Conservation (phyloP, 2,888 invertebrate species). For the Polyommatus iphigenia region DNA sequence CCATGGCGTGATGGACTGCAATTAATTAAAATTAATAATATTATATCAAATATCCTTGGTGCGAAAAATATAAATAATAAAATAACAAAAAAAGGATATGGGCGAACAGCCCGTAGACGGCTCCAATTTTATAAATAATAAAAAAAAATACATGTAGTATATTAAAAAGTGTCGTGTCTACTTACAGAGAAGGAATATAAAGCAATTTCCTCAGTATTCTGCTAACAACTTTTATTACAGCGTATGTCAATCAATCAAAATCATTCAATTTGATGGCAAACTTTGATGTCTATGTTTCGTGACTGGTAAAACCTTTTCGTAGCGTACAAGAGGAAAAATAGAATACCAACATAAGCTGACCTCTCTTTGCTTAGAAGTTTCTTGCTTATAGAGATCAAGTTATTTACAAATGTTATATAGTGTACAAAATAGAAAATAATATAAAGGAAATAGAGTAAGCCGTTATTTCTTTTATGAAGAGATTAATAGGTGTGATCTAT, state of each 20-base stretch:
- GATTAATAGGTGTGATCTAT: no score
- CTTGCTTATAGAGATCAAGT: neutral
- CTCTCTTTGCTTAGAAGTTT: neutral
- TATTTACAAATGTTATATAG: neutral
- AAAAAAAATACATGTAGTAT: no score
- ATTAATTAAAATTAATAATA: no score
- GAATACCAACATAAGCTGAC: neutral
- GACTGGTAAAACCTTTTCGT: constrained; percentile 2
- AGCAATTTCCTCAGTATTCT: neutral
- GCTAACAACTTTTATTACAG: neutral
- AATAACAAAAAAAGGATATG: no score
- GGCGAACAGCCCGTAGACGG: no score
- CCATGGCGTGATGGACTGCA: no score
- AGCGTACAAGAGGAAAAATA: neutral
- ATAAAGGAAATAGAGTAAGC: neutral
- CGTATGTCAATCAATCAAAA: constrained; percentile 8
- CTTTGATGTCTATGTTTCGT: constrained; percentile 1
- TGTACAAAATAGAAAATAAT: neutral
- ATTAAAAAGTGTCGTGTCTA: neutral
- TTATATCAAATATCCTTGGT: no score
- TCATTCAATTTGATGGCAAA: constrained; percentile 1
- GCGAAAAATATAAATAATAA: no score
- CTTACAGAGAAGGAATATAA: neutral
- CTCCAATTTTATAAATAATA: no score
- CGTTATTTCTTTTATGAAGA: neutral